Evolutionary conservation across 2,888 invertebrate species (phyloP), one percentile per base, ranked within the genome.

Genomic region (Hemaris fuciformis): DNA sequence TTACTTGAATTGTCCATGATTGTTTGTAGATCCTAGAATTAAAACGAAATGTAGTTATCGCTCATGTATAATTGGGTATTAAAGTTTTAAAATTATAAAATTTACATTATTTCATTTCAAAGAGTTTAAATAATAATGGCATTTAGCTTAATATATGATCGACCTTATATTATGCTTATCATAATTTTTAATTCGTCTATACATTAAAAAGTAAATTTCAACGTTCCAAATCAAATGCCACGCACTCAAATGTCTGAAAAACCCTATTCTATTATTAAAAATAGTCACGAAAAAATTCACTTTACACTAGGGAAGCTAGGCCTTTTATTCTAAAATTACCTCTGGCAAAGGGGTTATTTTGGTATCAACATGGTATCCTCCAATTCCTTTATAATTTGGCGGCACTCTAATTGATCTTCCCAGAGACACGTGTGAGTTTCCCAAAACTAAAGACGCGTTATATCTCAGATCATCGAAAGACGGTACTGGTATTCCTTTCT

Each of bases 1-100:
- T 87, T 66, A 34, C 78, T 76, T 0, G 87, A 76, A 5, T 68
- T 67, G 43, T 87, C 84, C 69, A 88, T 73, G 10, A 83, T 78
- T 10, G 59, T 48, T 62, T 66, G 60, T 0, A 68, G 42, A 57
- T 66, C 59, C 67, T 67, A 20, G 13, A 61, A 62, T n/a, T 41
- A 15, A 8, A 38, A 8, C 31, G 0, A 27, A 20, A 20, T 6
- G 42, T 25, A n/a, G 3, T 8, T 25, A 23, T 8, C 3, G n/a
- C n/a, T 38, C 38, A 3, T 53, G 0, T 53, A 27, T 18, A 25
- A 7, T 15, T n/a, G n/a, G n/a, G n/a, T n/a, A n/a, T n/a, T n/a
- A n/a, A n/a, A n/a, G n/a, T n/a, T n/a, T n/a, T n/a, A n/a, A n/a
- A n/a, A n/a, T n/a, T n/a, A n/a, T n/a, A n/a, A n/a, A n/a, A n/a